phyloP scores from a whole-genome alignment of 2,113 vertebrate genomes.

The Stigmatopora argus region DNA sequence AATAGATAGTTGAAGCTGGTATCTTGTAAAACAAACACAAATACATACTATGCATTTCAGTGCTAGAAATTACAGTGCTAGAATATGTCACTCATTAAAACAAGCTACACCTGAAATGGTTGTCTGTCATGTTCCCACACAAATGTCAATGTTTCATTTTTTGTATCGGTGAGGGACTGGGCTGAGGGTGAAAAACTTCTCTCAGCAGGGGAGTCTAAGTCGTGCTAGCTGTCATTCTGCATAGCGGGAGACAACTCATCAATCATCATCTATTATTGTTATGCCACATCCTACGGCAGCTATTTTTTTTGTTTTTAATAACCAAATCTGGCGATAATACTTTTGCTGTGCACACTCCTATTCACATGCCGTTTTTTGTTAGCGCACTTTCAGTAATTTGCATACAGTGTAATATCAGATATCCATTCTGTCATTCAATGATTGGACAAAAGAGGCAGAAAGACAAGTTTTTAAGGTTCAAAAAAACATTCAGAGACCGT shows the following conservation, averaged over 20 bases:
- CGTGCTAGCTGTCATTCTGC: slow-evolving; percentile 49
- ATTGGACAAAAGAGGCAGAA: not conserved
- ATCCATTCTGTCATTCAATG: slow-evolving; percentile 2
- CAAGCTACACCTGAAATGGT: slow-evolving; percentile 23
- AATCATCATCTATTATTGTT: slow-evolving; percentile 42
- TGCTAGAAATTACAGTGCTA: slow-evolving; percentile 2
- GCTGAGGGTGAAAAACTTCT: not conserved
- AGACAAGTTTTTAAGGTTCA: not conserved
- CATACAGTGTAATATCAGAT: not conserved
- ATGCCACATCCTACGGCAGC: slow-evolving; percentile 24
- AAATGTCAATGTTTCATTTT: slow-evolving; percentile 29
- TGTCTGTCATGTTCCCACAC: slow-evolving; percentile 19
- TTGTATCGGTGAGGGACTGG: not conserved
- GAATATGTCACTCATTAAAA: slow-evolving; percentile 23
- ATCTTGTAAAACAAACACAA: too few relatives aligned
- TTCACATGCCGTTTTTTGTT: not conserved
- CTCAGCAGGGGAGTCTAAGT: slow-evolving; percentile 25
- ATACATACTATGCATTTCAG: too few relatives aligned
- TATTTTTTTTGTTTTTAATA: slow-evolving; percentile 22
- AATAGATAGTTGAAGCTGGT: too few relatives aligned
- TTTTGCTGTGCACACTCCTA: not conserved
- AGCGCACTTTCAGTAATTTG: not conserved
- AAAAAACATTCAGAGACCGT: not conserved
- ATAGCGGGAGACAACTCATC: slow-evolving; percentile 37
- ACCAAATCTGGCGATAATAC: slow-evolving; percentile 8